Percentiles rank a stretch among this genome's conserved stretches.
Conservation (phyloP, 2,797 vertebrate genomes). For the Ficedula albicollis region DNA sequence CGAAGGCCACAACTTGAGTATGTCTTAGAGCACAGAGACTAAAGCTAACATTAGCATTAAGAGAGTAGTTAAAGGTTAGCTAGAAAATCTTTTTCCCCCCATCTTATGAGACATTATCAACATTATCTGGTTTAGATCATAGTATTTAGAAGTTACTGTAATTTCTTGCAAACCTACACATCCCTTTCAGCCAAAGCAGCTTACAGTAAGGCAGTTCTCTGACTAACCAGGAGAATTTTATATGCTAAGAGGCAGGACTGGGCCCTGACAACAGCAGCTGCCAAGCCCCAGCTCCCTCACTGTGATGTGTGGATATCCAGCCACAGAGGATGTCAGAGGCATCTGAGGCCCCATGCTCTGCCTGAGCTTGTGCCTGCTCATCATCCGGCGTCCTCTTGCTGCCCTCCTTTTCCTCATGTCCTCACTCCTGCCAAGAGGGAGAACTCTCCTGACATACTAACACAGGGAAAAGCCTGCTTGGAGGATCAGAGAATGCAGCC, state of each 20-base stretch:
- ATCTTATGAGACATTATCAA: neutral
- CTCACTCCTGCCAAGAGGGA: neutral
- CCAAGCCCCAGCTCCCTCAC: neutral
- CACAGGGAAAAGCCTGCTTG: neutral
- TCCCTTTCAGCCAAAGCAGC: neutral
- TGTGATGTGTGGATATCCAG: accelerated
- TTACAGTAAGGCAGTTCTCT: neutral
- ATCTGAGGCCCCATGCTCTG: neutral
- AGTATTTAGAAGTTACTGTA: neutral
- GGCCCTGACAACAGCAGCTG: neutral
- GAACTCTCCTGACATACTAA: neutral
- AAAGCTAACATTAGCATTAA: neutral
- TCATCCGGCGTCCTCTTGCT: neutral
- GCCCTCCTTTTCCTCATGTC: neutral
- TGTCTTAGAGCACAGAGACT: neutral
- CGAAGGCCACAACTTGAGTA: neutral
- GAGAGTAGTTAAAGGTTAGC: neutral
- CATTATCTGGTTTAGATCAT: neutral
- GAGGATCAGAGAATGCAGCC: neutral
- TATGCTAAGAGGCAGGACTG: neutral
- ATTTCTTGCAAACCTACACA: neutral
- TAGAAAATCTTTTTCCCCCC: neutral
- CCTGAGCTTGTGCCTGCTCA: neutral
- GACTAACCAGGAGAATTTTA: neutral
- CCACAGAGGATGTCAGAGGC: neutral